Conservation (phyloP, 1,140 invertebrate genomes). For the Micrasema longulum region DNA sequence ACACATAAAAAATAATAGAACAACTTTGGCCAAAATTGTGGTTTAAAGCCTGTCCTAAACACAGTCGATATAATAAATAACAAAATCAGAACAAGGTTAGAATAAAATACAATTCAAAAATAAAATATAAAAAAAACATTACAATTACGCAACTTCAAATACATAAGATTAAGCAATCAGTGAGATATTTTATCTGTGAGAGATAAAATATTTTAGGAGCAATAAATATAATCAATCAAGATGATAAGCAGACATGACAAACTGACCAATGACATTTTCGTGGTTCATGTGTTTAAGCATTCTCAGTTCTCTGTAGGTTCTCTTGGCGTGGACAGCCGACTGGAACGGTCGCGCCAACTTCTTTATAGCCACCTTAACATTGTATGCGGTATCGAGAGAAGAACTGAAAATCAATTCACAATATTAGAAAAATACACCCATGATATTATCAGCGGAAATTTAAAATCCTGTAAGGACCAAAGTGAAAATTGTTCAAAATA, state of each 20-base stretch:
- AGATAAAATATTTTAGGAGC: slow-evolving; percentile 3
- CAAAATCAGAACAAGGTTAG: no score
- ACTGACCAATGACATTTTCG: slow-evolving; percentile 91
- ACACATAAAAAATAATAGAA: no score
- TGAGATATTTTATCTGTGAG: not conserved
- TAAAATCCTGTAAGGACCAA: no score
- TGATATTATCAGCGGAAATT: no score
- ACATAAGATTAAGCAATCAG: no score
- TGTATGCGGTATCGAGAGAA: slow-evolving; percentile 79
- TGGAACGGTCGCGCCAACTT: slow-evolving; percentile 97
- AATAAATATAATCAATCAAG: not conserved
- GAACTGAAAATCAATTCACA: slow-evolving; percentile 73
- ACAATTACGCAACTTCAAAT: no score
- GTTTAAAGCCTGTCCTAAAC: no score
- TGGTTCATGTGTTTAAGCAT: slow-evolving; percentile 99
- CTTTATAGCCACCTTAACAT: slow-evolving; percentile 95
- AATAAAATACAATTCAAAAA: no score
- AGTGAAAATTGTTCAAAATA: no score
- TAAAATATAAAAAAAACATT: no score
- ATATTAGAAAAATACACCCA: not conserved
- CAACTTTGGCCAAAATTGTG: no score
- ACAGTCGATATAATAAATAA: no score
- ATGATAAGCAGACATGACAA: not conserved
- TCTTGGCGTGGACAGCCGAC: slow-evolving; percentile 97
- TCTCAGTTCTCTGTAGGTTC: slow-evolving; percentile 96